Percentiles rank a stretch among this genome's conserved stretches.
phyloP scores from a whole-genome alignment of 2,113 vertebrate species.

The Theristicus caerulescens region DNA sequence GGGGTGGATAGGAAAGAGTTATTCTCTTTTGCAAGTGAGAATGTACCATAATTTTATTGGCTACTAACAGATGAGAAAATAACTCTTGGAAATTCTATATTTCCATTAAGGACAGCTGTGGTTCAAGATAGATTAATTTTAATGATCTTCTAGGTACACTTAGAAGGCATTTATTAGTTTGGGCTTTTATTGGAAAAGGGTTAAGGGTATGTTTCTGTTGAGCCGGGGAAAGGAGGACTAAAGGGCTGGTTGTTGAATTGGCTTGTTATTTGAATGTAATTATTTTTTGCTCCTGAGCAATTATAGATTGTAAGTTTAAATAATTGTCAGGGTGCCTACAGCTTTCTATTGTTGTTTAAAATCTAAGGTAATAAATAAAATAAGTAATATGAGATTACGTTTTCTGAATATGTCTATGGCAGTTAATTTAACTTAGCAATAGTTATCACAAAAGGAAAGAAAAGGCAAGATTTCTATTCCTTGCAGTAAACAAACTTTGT shows the following conservation, averaged over 20 bases:
- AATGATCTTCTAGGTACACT: constrained; percentile 25
- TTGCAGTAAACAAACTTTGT: constrained; percentile 29
- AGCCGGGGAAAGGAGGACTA: neutral
- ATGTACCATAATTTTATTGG: neutral
- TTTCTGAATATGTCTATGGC: neutral
- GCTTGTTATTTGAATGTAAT: constrained; percentile 23
- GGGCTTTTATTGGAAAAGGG: neutral
- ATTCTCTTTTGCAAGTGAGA: neutral
- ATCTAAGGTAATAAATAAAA: constrained; percentile 6
- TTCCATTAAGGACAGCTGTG: neutral
- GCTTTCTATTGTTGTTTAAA: constrained; percentile 17
- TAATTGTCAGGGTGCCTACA: constrained; percentile 38
- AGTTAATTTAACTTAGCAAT: constrained; percentile 12
- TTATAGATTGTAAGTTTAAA: constrained; percentile 36
- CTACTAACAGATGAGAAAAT: neutral
- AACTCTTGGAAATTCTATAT: neutral
- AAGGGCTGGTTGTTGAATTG: constrained; percentile 13
- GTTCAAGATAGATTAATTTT: constrained; percentile 15
- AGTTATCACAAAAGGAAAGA: neutral
- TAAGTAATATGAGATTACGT: neutral
- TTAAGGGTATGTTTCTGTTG: neutral
- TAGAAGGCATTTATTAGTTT: constrained; percentile 15
- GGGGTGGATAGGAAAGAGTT: neutral
- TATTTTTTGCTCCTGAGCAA: constrained; percentile 36
- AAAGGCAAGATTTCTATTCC: neutral